Conservation (phyloP, 2,113 vertebrate species). For the Microtus richardsoni region DNA sequence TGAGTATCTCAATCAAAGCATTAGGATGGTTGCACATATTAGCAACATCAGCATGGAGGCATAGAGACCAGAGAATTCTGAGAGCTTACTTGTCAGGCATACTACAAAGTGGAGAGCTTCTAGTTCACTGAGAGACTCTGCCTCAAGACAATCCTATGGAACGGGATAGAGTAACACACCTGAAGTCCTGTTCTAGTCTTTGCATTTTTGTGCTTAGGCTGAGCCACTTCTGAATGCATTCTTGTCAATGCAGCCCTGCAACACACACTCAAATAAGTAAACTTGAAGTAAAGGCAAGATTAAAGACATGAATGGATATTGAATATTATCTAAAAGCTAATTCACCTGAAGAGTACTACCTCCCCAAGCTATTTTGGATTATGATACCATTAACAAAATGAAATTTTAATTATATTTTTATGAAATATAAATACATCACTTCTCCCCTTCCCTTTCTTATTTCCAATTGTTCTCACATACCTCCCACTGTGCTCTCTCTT, state of each 20-base stretch:
- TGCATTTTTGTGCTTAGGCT: background rate
- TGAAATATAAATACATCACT: background rate
- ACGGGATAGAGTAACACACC: background rate
- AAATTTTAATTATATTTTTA: background rate
- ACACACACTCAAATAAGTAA: background rate
- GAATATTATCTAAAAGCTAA: background rate
- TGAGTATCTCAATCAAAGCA: background rate
- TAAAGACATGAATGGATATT: background rate
- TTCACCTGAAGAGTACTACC: background rate
- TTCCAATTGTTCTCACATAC: background rate
- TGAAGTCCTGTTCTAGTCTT: background rate
- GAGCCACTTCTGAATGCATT: background rate
- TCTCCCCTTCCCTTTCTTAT: background rate
- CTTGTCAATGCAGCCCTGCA: background rate
- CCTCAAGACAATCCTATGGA: background rate
- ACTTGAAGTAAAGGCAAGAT: background rate
- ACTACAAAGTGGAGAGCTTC: background rate
- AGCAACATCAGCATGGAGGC: background rate
- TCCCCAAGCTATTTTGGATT: background rate
- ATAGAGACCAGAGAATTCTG: rapidly evolving
- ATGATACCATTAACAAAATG: background rate
- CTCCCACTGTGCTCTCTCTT: background rate
- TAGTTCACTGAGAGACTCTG: background rate
- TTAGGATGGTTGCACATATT: rapidly evolving
- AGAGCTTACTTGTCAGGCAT: no score